Evolutionary conservation across 2,113 vertebrate species (phyloP).

Genomic region (Protobothrops mucrosquamatus): DNA sequence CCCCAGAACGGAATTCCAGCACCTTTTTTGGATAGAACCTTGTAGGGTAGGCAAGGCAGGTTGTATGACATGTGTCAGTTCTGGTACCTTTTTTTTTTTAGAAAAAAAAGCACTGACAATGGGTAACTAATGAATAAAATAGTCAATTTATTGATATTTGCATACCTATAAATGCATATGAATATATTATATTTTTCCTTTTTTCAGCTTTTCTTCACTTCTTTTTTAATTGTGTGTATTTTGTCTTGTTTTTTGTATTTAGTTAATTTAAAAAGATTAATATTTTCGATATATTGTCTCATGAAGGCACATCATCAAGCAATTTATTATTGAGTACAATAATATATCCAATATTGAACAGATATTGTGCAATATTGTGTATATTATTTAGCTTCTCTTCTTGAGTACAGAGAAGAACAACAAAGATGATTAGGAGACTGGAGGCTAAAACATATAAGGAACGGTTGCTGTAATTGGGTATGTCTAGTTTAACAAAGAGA

Average conservation of each 20-base stretch:
- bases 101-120: not conserved
- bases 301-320: not conserved
- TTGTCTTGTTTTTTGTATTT: not conserved
- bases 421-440: too few relatives aligned
- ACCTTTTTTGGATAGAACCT: too few relatives aligned
- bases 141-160: not conserved
- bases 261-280: not conserved
- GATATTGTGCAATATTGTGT: not conserved
- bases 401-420: too few relatives aligned
- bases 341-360: not conserved
- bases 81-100: too few relatives aligned
- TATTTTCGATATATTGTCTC: not conserved
- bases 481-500: too few relatives aligned
- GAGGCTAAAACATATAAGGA: too few relatives aligned
- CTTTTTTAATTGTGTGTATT: not conserved
- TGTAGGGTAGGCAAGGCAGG: too few relatives aligned
- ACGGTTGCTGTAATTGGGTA: too few relatives aligned
- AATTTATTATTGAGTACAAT: not conserved
- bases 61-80: too few relatives aligned
- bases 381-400: too few relatives aligned
- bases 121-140: not conserved
- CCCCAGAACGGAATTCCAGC: too few relatives aligned
- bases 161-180: not conserved
- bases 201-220: not conserved
- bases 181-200: not conserved